Evolutionary conservation across 2,797 vertebrate species (phyloP).

Genomic region (Buphagus erythrorhynchus): DNA sequence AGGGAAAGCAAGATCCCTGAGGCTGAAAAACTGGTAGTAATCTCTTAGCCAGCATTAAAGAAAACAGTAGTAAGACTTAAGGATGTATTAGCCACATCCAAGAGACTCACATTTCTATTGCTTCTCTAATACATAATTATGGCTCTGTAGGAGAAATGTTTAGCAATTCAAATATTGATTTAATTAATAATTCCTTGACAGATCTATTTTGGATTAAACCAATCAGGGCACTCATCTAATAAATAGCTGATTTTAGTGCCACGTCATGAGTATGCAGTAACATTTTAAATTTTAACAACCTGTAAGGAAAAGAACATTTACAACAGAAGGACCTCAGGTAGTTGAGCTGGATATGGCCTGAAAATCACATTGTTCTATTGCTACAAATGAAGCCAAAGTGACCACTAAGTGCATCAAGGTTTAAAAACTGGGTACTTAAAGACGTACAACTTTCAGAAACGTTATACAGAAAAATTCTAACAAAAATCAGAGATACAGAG

Average conservation of each 20-base stretch:
- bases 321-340: background rate
- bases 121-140: slow-evolving; percentile 54
- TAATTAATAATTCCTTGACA: slow-evolving; percentile 10
- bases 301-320: slow-evolving; percentile 29
- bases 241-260: slow-evolving; percentile 9
- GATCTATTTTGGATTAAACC: slow-evolving; percentile 10
- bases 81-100: background rate
- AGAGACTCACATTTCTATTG: slow-evolving; percentile 42
- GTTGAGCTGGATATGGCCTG: background rate
- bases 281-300: background rate
- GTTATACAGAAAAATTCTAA: background rate
- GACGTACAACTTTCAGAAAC: background rate
- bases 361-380: slow-evolving; percentile 43
- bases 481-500: background rate
- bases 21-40: slow-evolving; percentile 22
- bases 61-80: background rate
- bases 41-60: slow-evolving; percentile 23
- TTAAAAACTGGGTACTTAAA: background rate
- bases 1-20: slow-evolving; percentile 43
- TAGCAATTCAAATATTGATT: slow-evolving; percentile 23
- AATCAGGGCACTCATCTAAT: background rate
- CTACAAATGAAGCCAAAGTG: slow-evolving; percentile 52
- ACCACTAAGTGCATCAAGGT: slow-evolving; percentile 20
- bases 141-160: background rate
- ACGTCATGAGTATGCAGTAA: background rate